Evolutionary conservation across 2,797 vertebrate genomes (phyloP), one percentile per base, ranked within the genome.

Genomic region (Sebastes nivosus): DNA sequence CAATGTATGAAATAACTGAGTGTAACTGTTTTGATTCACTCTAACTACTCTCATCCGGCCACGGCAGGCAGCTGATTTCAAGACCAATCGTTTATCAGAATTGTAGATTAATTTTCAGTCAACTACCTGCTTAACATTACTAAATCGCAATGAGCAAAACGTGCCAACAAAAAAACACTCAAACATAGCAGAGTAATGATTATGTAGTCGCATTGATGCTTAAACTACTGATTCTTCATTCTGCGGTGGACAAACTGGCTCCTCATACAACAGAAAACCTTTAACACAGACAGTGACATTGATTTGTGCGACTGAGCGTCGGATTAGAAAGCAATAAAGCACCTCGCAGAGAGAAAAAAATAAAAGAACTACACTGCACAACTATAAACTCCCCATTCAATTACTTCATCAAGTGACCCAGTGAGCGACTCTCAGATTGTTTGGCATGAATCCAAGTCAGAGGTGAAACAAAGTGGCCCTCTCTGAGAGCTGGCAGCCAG

Each of bases 391-490:
- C 88, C 67, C 83, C 77, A 87, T 94, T 94, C 92, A 94, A 89
- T 87, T 68, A 84, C 74, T 92, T 83, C 83, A 91, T 94, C 83
- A 92, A 93, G 77, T 90, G 90, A 92, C 87, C 90, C 87, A 92
- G 89, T 91, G 89, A 93, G 89, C 75, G 42, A 80, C 79, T 87
- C 87, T 86, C 72, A 25, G 88, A 87, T 80, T 77, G 85, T 83
- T 77, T 90, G 92, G 93, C 79, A 5, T 5, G 13, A 73, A 13
- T 90, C 90, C 91, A 92, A 90, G 34, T 65, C 80, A 79, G 93
- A 92, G 92, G 91, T 89, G 90, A 94, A 90, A 94, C 90, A 93
- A 91, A 93, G 91, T 90, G 81, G 77, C 77, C 85, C 86, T 93
- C 87, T 88, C 86, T 86, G 73, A 66, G 84, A 54, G 81, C 89